Conservation (phyloP, 2,113 vertebrate genomes). For the Actenoides lindsayi region DNA sequence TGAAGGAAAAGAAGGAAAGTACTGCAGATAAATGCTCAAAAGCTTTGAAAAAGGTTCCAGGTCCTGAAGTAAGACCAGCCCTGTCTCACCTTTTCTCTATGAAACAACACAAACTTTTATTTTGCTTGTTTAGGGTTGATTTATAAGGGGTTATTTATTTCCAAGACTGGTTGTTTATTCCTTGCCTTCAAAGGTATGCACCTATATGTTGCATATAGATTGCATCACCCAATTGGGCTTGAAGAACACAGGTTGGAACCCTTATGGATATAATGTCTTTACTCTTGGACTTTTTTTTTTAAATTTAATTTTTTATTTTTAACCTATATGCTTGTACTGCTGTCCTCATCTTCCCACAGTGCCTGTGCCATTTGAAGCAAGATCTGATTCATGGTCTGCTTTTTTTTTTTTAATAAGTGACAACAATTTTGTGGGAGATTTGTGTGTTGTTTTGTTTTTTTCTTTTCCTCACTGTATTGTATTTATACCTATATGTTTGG, state of each 20-base stretch:
- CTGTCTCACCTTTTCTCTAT: not conserved
- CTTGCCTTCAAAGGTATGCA: not conserved
- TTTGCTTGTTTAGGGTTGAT: not conserved
- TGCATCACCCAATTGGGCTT: not conserved
- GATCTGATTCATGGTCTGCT: not conserved
- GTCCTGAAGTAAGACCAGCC: not conserved
- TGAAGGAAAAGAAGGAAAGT: conserved; percentile 11
- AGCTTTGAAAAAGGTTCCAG: conserved; percentile 1
- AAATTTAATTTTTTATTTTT: not conserved
- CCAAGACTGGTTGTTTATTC: not conserved
- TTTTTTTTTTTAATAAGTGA: not conserved
- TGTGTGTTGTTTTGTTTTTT: not conserved
- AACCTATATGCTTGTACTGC: not conserved
- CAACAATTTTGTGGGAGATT: not conserved
- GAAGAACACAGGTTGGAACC: not conserved
- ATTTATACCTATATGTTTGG: not conserved
- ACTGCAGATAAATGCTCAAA: conserved; percentile 17
- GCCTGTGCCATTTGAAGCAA: not conserved
- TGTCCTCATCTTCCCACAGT: not conserved
- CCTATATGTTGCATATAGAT: not conserved
- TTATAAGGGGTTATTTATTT: not conserved
- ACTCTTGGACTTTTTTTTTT: not conserved
- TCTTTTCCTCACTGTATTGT: not conserved
- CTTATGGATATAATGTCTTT: not conserved
- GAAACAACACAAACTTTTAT: not conserved